Percentiles rank a stretch among this genome's conserved stretches.
Evolutionary conservation across 2,797 vertebrate genomes (phyloP).

Genomic region (Platyrinchus mystaceus): DNA sequence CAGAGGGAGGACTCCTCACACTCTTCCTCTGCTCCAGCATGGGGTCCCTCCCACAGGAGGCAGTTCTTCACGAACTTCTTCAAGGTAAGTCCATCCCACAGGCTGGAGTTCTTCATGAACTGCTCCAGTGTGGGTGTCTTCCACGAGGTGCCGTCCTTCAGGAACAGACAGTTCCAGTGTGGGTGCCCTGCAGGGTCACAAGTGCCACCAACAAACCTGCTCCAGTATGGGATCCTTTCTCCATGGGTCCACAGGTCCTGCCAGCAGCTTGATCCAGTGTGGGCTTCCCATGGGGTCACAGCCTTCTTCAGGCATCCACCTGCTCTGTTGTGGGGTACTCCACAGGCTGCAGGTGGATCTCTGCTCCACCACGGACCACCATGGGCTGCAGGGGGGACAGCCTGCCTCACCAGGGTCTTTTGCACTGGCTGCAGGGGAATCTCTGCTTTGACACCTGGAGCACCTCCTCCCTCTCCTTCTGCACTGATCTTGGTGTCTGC

Average conservation of each 20-base stretch:
- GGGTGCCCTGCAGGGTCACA: background rate
- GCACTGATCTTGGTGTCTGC: background rate
- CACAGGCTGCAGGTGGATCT: background rate
- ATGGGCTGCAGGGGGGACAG: background rate
- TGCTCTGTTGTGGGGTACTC: background rate
- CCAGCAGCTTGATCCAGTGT: fast-evolving
- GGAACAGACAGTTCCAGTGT: background rate
- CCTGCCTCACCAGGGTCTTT: background rate
- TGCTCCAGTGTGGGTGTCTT: background rate
- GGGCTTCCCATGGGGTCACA: background rate
- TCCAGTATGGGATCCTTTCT: background rate
- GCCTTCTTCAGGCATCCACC: background rate
- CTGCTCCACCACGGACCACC: background rate
- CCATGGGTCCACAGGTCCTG: fast-evolving
- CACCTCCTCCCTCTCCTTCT: background rate
- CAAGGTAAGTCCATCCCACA: background rate
- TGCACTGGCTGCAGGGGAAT: background rate
- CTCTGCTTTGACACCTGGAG: background rate
- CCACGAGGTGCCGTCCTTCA: background rate
- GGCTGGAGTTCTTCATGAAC: background rate
- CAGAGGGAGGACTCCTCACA: background rate
- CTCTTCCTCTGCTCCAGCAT: background rate
- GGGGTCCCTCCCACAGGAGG: background rate
- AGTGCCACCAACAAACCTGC: background rate
- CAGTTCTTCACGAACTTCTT: background rate